Base-by-base conservation (phyloP, 2,113 vertebrate genomes). In the Colius striatus region DNA sequence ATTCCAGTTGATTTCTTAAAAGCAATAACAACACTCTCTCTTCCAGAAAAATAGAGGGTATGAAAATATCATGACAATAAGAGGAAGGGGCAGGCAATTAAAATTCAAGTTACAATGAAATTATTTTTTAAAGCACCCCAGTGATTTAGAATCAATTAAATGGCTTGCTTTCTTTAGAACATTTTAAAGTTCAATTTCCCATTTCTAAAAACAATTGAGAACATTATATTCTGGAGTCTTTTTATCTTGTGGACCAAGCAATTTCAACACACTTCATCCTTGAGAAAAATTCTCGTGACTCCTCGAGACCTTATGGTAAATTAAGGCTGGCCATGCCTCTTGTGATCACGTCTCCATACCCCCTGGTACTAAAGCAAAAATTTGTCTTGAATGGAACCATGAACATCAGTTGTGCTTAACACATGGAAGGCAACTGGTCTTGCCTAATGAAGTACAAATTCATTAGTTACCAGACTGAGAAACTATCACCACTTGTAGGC, bases 1-100 rank as follows among this genome's bases (percentile, higher is more conserved):
- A 83, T 63, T 92, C 63, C 76, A 88, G 34, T 75, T 50, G 50
- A 94, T 95, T 92, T 93, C 90, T 94, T 90, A 77, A 91, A 71
- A 94, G 48, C 43, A 90, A 51, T 83, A 96, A 57, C 34, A 77
- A 38, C 43, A 55, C 9, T 53, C 15, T 89, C 34, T 89, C 34
- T 93, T 95, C 63, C 55, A 90, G 85, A 79, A 94, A 74, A 94
- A 89, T 38, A 77, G 75, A 72, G 51, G 25, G 48, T 61, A 84
- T 92, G 30, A 95, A 94, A 90, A 34, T 38, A 93, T 48, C 38
- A 27, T 10, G n/a, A 95, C 76, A 92, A 63, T 55, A 90, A 84
- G 79, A 97, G 65, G 57, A 95, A 86, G 79, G 75, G 57, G 32
- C 65, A 94, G 77, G 65, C 80, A 86, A 92, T 84, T 92, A 92